Evolutionary conservation across 2,113 vertebrate species (phyloP).

Genomic region (Rattus norvegicus): GRCr8 NC_086031.1:101372501-101373000

Average conservation of each 20-base stretch:
- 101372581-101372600: neutral
- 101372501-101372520: slow-evolving; percentile 52
- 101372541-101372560: slow-evolving; percentile 11
- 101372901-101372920: neutral
- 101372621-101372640: neutral
- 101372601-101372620: slow-evolving; percentile 40
- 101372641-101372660: neutral
- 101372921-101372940: neutral
- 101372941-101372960: neutral
- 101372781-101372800: neutral
- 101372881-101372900: neutral
- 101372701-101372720: neutral
- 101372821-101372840: slow-evolving; percentile 11
- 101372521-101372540: slow-evolving; percentile 45
- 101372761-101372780: neutral
- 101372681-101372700: slow-evolving; percentile 11
- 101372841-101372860: slow-evolving; percentile 7
- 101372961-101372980: neutral
- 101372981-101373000: neutral
- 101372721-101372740: neutral
- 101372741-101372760: neutral
- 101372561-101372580: slow-evolving; percentile 46
- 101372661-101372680: neutral
- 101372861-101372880: neutral
- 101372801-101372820: neutral